Evolutionary conservation across 1,140 invertebrate species (phyloP).

Genomic region (Belonocnema kinseyi): DNA sequence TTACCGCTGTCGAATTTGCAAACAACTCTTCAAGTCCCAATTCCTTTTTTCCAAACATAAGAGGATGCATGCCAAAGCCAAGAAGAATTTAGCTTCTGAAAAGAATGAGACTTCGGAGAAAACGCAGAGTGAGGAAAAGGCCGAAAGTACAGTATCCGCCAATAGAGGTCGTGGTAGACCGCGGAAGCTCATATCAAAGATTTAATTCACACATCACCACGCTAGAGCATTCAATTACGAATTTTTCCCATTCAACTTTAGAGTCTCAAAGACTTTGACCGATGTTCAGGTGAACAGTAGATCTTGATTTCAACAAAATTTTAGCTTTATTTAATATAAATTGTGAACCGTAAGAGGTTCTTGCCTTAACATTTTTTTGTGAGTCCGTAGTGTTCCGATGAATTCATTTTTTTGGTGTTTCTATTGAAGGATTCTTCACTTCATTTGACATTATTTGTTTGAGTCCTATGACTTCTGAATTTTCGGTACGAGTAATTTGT

Average conservation of each 20-base stretch:
- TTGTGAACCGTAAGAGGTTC: slow-evolving; percentile 14
- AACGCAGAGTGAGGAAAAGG: background rate
- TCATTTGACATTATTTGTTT: background rate
- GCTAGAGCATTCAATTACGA: background rate
- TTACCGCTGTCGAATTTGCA: background rate
- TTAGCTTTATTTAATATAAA: slow-evolving; percentile 6
- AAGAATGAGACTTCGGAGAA: background rate
- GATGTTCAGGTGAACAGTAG: background rate
- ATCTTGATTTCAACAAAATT: slow-evolving; percentile 10
- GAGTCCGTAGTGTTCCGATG: background rate
- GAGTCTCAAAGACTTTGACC: slow-evolving; percentile 1
- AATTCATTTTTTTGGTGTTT: slow-evolving; percentile 7
- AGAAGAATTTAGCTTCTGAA: background rate
- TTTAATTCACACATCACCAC: background rate
- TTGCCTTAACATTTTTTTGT: background rate
- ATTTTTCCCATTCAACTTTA: background rate
- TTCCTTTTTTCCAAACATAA: slow-evolving; percentile 2
- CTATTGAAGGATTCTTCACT: background rate
- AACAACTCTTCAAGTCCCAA: slow-evolving; percentile 1
- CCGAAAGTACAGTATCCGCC: background rate
- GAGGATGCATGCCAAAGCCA: background rate
- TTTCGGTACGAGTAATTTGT: background rate
- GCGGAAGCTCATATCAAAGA: background rate
- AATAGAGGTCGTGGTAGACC: slow-evolving; percentile 7
- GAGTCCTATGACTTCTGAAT: background rate